Base-by-base conservation (phyloP, 92 coral and sea anemone species). In the Virgularia gustaviana region DNA sequence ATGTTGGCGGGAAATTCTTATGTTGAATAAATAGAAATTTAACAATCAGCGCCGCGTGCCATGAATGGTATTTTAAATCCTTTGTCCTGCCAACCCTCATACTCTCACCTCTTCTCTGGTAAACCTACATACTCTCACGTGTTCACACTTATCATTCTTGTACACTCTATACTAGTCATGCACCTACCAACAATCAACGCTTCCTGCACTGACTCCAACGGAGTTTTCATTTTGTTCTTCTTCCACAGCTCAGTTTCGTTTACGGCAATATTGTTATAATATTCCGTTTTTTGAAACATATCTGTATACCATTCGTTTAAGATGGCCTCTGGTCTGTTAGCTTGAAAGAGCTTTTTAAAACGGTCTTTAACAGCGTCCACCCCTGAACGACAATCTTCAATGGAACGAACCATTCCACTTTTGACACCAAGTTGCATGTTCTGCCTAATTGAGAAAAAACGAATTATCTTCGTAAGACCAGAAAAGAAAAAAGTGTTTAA, bases 321-420 rank as follows among this genome's bases (percentile, higher is more conserved):
- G n/a, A 86, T 84, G 16, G 84, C 87, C 18, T 33, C 57, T 2
- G 97, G 64, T 31, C 51, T 41, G 51, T 89, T 80, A 2, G 79
- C 39, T 22, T 81, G 44, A 0, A 88, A 79, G 5, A 86, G 68
- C 35, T 36, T 20, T 22, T 28, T 66, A 73, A 64, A 91, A 8
- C 13, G 44, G 44, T 80, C 76, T 52, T 91, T 91, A 13, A 91
- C 45, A 9, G 97, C 96, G 49, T 88, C 90, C 35, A 89, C 68
- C 1, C 97, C 97, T 6, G 97, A 79, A 34, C 53, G 72, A 61
- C 97, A 91, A 54, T 86, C 97, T 15, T 85, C 80, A 30, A 80
- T 72, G 1, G 97, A 82, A 20, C 97, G 89, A 11, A 91, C 88
- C 97, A 91, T 91, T 20, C 97, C 97, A 13, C 79, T 77, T 44